phyloP scores from a whole-genome alignment of 2,113 vertebrate genomes.

The Brachyistius frenatus region DNA sequence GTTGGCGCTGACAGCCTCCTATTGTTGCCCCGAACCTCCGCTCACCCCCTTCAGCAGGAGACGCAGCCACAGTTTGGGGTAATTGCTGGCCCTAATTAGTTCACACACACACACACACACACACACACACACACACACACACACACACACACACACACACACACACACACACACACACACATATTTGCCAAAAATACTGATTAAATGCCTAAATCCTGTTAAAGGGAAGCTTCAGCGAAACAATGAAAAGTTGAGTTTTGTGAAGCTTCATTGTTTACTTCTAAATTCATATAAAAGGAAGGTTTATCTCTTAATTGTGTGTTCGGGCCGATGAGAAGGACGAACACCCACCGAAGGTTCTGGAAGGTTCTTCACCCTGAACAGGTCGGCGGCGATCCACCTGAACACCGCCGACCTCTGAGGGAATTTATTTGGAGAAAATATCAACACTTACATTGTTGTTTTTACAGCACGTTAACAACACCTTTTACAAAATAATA shows the following conservation, averaged over 20 bases:
- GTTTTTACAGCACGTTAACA: too few relatives aligned
- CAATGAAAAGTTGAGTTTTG: constrained; percentile 33
- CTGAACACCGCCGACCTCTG: constrained; percentile 4
- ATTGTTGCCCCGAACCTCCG: constrained; percentile 48
- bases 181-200: constrained; percentile 58
- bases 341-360: background rate
- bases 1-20: constrained; percentile 65
- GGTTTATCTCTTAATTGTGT: constrained; percentile 26
- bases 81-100: constrained; percentile 77
- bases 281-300: background rate
- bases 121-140: constrained; percentile 29
- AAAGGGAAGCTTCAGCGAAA: constrained; percentile 46
- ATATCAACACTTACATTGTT: too few relatives aligned
- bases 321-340: background rate
- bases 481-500: too few relatives aligned
- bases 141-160: constrained; percentile 20
- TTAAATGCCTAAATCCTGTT: constrained; percentile 62
- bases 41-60: constrained; percentile 46
- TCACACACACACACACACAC: constrained; percentile 53
- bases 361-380: background rate
- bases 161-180: background rate
- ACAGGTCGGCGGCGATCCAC: background rate
- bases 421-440: constrained; percentile 12
- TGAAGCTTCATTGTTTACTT: constrained; percentile 15
- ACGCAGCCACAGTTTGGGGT: constrained; percentile 70